These are phyloP conservation scores for Mirza zaza DNA, from an alignment of 2,113 vertebrate genomes.

Conservation along the genomic window DNA sequence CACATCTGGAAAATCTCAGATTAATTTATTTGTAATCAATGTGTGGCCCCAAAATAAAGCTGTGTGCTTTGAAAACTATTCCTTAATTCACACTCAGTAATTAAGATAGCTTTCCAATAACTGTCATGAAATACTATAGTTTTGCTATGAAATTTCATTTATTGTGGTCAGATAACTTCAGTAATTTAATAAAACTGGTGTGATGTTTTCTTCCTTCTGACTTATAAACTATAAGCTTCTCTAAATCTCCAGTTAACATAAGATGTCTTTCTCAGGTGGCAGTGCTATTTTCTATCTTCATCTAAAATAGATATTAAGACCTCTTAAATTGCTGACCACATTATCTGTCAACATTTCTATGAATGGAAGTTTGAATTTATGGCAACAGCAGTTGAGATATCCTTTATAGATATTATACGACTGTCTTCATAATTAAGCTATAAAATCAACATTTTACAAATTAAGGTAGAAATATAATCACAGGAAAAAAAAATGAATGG, in stretches of 20 bases:
- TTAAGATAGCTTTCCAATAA: neutral
- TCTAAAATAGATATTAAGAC: neutral
- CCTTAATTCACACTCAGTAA: constrained; percentile 2
- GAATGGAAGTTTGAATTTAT: neutral
- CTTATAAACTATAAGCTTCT: neutral
- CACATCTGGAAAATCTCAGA: neutral
- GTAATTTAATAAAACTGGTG: neutral
- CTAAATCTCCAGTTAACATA: neutral
- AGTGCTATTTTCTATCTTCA: neutral
- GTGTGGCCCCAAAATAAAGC: neutral
- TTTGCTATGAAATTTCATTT: constrained; percentile 48
- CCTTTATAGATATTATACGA: neutral
- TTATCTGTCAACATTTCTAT: neutral
- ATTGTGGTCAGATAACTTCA: neutral
- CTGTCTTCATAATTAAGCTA: neutral
- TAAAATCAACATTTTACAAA: constrained; percentile 59
- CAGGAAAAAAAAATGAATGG: constrained; percentile 30
- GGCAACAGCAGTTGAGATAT: neutral
- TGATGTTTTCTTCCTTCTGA: neutral
- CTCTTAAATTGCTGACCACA: neutral
- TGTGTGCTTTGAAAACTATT: constrained; percentile 11
- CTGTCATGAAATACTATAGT: neutral
- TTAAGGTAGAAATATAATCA: constrained; percentile 19
- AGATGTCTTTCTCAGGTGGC: neutral
- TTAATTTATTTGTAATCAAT: neutral